Evolutionary conservation across 2,797 vertebrate genomes (phyloP), one percentile per base, ranked within the genome.

Genomic region (Pseudochaenichthys georgianus): DNA sequence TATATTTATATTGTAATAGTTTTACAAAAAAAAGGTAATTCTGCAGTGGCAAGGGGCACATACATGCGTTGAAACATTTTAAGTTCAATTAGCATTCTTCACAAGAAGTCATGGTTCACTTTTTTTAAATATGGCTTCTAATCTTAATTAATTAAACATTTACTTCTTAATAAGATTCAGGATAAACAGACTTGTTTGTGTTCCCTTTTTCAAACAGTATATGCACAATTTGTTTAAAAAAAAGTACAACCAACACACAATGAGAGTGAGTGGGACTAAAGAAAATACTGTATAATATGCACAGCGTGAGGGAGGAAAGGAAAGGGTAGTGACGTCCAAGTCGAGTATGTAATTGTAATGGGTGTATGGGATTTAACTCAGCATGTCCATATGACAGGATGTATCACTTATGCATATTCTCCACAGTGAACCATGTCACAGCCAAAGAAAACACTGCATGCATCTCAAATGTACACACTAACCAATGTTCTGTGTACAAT

Each of bases 331-430:
- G 66, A 70, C 15, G 19, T 87, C 58, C 10, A 38, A 45, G 15
- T 5, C 51, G 46, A 72, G 47, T 51, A 45, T 71, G 17, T 61
- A 7, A 47, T 62, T 51, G 57, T 58, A 67, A 45, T 34, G 53
- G 15, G 61, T 46, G 54, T 79, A 53, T 61, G 57, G 42, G 31
- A 75, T 31, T n/a, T 48, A 75, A 48, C 81, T 63, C 80, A 70
- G 80, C 80, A 67, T 51, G 84, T 54, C 84, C 87, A 86, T 84
- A 77, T 85, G 85, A 82, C 71, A 82, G 69, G 68, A 84, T 78
- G 78, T 19, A 63, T 72, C 65, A 47, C 53, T 64, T 57, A 5
- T 52, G 61, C 75, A 62, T 46, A 54, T 52, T 74, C 64, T 63
- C 76, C 42, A 68, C 50, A 21, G 62, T 57, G 9, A 19, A 54